Base-by-base conservation (phyloP, 2,888 invertebrate genomes). In the Prenolepis imparis region DNA sequence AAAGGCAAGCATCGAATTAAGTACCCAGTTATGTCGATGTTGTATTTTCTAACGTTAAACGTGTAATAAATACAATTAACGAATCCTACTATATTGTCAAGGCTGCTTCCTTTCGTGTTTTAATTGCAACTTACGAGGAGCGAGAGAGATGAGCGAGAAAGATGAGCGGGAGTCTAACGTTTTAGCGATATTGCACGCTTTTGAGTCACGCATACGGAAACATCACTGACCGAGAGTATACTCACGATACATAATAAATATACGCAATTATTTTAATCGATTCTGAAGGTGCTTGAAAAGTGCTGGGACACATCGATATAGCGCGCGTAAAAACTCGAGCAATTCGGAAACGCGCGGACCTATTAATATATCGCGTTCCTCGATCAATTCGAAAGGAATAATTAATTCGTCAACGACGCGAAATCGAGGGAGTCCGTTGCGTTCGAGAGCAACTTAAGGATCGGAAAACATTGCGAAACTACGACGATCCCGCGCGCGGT, bases 401-500 rank as follows among this genome's bases (percentile, higher is more conserved):
- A 68, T 55, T 21, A 36, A 44, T 24, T 12, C 21, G 21, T 70
- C 55, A n/a, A 9, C 18, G 15, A 36, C 41, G 21, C 12, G 28
- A 11, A n/a, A 21, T 6, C 36, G 36, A 39, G 12, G 68, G 36
- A 3, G 28, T 3, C 39, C 52, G 15, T 67, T 6, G 28, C 55
- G 3, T 21, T 61, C 61, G 28, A 24, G 24, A 61, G 9, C 6
- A n/a, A n/a, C n/a, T n/a, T n/a, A n/a, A n/a, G n/a, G n/a, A n/a
- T n/a, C 3, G 28, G 1, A 36, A 36, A 36, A 36, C 41, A 85
- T 70, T 67, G 78, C 41, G n/a, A 70, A 89, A 87, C 87, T 89
- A 87, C 87, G 86, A 86, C 44, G 90, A 84, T 48, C 90, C 91
- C 2, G 77, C 1, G n/a, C 89, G 83, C 12, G 83, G 86, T 3